Evolutionary conservation across 2,888 invertebrate genomes (phyloP), one percentile per base, ranked within the genome.

Genomic region (Sussaba pulchella): DNA sequence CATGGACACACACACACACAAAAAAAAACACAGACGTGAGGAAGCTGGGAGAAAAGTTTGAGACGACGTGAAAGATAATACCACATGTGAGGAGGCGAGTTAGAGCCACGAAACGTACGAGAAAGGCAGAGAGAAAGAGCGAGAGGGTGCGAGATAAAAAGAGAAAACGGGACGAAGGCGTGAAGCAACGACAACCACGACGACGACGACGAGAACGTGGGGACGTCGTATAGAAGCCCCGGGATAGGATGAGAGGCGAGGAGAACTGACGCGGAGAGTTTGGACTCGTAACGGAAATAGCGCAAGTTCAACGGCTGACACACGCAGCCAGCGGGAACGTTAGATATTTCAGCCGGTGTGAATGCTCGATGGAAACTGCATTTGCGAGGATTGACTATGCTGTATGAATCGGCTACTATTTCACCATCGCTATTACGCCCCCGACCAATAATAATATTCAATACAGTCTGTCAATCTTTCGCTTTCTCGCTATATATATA

Each of bases 301-400:
- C 82, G 77, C 82, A 82, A 82, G 82, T 82, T 82, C 82, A 82
- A 82, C 78, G 82, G 66, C 82, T 81, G 78, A 78, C 66, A 66
- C 45, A 63, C 31, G 39, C 41, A 19, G 14, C 36, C 59, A 39
- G 12, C 12, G 59, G 39, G 41, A 10, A 17, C 4, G 17, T 31
- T 61, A 41, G 39, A 21, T 41, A 31, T 31, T 43, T 43, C 43
- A n/a, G 12, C 2, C 9, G 12, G 12, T 12, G n/a, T 10, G 12
- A n/a, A 43, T 43, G n/a, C 12, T 2, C 43, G 4, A 10, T 10
- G n/a, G 31, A 31, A 31, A 6, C 31, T 31, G 31, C 31, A 31
- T 31, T 31, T 31, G 31, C 31, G 31, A 31, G 31, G 4, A 31
- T 6, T 31, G 31, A 31, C 31, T 31, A 2, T 31, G 31, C 31